Base-by-base conservation (phyloP, 2,888 invertebrate species). In the Muschampia plurimacula region DNA sequence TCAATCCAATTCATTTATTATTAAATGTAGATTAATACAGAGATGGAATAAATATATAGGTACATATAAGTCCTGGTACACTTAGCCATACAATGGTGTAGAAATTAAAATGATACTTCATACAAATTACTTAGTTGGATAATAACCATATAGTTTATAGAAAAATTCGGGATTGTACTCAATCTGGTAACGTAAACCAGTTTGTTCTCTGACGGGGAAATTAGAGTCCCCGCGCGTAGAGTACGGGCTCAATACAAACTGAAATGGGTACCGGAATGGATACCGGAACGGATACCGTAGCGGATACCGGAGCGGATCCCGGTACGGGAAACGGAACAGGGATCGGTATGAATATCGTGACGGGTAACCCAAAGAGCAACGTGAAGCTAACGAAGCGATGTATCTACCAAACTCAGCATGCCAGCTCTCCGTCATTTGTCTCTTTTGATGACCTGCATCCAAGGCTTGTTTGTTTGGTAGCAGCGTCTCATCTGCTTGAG, bases 81-180 rank as follows among this genome's bases (percentile, higher is more conserved):
- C 22, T 22, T 22, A 22, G 1, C 22, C 22, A 22, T 49, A 49
- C 46, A 49, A 49, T 49, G 4, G 4, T 2, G 7, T 39, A 6
- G 39, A 39, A 39, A 39, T 4, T 39, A 39, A 52, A n/a, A 52
- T n/a, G 8, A 13, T 6, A 52, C 9, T 36, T 60, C n/a, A 60
- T 8, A 8, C 4, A 32, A n/a, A n/a, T 36, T 36, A 60, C 32
- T 60, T 60, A 60, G 2, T n/a, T 13, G 86, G 86, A 68, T 85
- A 86, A 65, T 72, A 84, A 36, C 85, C 85, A 55, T 79, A 80
- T 0, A 68, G 46, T 1, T 77, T 72, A 49, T 80, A 75, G 68
- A 82, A 86, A 57, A 76, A 77, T 60, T 85, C 84, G 1, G 86
- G 86, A n/a, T 76, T 52, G 39, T 74, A 75, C 13, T 46, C 64